phyloP scores from a whole-genome alignment of 2,888 invertebrate species.

The Gortyna flavago region DNA sequence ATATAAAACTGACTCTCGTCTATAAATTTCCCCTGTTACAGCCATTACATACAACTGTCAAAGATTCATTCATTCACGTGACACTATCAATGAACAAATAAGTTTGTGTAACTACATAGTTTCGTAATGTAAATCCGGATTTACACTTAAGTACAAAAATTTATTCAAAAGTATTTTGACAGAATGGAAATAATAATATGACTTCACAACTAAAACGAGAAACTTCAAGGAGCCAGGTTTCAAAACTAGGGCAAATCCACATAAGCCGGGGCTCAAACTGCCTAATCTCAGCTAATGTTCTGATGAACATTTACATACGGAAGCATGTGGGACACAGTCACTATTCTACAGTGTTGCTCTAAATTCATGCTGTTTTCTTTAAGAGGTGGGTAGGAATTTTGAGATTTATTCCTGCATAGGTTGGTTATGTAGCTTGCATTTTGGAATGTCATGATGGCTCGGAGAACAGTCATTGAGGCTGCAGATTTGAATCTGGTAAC shows the following conservation, averaged over 20 bases:
- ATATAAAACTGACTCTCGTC: no score
- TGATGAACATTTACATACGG: constrained; percentile 55
- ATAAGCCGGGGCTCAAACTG: constrained; percentile 35
- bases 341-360: constrained; percentile 6
- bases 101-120: not conserved
- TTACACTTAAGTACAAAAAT: constrained; percentile 3
- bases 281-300: constrained; percentile 57
- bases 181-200: constrained; percentile 28
- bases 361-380: constrained; percentile 25
- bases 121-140: not conserved
- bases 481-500: not conserved
- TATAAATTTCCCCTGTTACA: no score
- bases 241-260: constrained; percentile 55
- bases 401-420: not conserved
- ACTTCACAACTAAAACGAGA: constrained; percentile 40
- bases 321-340: constrained; percentile 17
- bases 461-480: not conserved
- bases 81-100: not conserved
- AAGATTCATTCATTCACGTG: not conserved
- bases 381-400: not conserved
- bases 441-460: not conserved
- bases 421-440: no score
- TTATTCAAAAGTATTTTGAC: constrained; percentile 4
- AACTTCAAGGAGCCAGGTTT: constrained; percentile 40
- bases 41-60: no score